Evolutionary conservation across 1,140 invertebrate species (phyloP).

Genomic region (Bombus impatiens): DNA sequence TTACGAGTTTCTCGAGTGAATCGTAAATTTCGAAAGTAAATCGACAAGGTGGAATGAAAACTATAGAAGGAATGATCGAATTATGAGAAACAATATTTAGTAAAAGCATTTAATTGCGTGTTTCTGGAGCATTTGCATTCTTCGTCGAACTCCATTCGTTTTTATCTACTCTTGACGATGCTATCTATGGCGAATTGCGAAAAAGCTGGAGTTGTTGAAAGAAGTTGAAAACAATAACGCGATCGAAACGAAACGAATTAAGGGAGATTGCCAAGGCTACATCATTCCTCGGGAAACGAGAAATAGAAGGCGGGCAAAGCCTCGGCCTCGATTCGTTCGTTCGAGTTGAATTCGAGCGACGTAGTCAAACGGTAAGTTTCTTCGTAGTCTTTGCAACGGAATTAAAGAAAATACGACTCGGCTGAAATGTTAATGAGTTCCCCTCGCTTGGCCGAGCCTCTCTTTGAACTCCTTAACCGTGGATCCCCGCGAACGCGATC

Average conservation of each 20-base stretch:
- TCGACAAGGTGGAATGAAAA: too few relatives aligned
- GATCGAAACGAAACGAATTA: slow-evolving; percentile 13
- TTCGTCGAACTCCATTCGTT: too few relatives aligned
- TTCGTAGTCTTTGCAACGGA: slow-evolving; percentile 17
- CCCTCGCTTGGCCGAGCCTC: not conserved
- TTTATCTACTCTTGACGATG: not conserved
- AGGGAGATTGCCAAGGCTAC: not conserved
- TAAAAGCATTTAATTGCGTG: too few relatives aligned
- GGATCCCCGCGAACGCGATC: not conserved
- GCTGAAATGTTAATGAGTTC: slow-evolving; percentile 43
- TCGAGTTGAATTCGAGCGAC: slow-evolving; percentile 27
- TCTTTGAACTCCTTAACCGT: slow-evolving; percentile 24
- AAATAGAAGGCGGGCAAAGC: not conserved
- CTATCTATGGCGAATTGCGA: not conserved
- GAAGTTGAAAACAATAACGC: slow-evolving; percentile 1
- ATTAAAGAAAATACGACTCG: slow-evolving; percentile 42
- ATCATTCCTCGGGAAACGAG: not conserved
- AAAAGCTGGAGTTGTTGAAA: too few relatives aligned
- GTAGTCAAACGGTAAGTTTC: slow-evolving; percentile 25
- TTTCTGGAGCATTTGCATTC: too few relatives aligned
- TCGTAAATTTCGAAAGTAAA: too few relatives aligned
- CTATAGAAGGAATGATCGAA: too few relatives aligned
- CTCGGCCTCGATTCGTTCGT: not conserved
- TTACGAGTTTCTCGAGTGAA: too few relatives aligned
- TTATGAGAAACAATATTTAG: too few relatives aligned